phyloP scores from a whole-genome alignment of 1,140 invertebrate species.

The Scaptodrosophila lebanonensis region DNA sequence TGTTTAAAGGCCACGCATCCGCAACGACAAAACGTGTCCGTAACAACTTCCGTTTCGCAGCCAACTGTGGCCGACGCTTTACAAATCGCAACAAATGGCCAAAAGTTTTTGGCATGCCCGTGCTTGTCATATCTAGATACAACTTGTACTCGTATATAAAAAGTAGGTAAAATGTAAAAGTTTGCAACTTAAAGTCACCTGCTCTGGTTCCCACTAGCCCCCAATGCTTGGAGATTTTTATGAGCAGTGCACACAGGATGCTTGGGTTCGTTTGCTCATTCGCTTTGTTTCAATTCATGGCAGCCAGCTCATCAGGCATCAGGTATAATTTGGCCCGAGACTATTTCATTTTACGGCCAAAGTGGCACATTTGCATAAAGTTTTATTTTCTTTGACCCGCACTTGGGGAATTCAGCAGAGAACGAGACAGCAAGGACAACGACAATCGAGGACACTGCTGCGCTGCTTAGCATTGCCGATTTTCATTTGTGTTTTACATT shows the following conservation, averaged over 20 bases:
- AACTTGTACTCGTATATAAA: conserved; percentile 23
- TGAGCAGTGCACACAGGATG: not conserved
- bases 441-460: too few relatives aligned
- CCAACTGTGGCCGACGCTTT: conserved; percentile 3
- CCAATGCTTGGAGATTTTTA: conserved; percentile 2
- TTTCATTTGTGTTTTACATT: conserved; percentile 33
- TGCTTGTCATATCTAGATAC: too few relatives aligned
- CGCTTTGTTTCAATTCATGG: conserved; percentile 66
- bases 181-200: conserved; percentile 63
- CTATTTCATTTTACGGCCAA: conserved; percentile 74
- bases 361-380: conserved; percentile 72
- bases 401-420: conserved; percentile 55
- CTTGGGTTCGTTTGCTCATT: conserved; percentile 16
- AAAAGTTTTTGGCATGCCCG: conserved; percentile 17
- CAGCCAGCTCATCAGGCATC: conserved; percentile 63
- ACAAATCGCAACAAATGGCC: conserved; percentile 3
- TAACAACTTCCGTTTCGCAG: conserved; percentile 56
- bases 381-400: conserved; percentile 74
- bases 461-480: conserved; percentile 39
- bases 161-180: conserved; percentile 63
- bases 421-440: not conserved
- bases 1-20: conserved; percentile 26
- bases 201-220: conserved; percentile 61
- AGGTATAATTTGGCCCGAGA: conserved; percentile 70
- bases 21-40: conserved; percentile 61